Percentiles rank a stretch among this genome's conserved stretches.
These are phyloP conservation scores for Trachelus troglodyta DNA, from an alignment of 2,888 invertebrate species.

Conservation along the genomic window DNA sequence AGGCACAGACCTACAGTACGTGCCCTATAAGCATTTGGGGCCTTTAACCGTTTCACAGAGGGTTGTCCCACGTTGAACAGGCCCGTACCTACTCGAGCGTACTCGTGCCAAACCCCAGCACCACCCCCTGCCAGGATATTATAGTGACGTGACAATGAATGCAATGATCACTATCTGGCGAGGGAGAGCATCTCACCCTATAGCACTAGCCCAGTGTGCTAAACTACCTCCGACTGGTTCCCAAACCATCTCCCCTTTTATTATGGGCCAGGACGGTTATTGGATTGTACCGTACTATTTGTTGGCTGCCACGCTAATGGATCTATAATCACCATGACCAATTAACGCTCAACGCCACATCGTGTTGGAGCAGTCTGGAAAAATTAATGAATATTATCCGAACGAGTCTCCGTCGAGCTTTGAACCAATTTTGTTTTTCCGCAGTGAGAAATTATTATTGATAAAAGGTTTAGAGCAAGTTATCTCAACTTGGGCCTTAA, in stretches of 20 bases:
- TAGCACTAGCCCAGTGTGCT: constrained; percentile 19
- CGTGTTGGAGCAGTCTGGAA: neutral
- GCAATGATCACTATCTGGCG: constrained; percentile 53
- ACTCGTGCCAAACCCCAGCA: neutral
- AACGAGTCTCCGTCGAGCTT: neutral
- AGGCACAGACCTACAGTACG: neutral
- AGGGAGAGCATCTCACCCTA: constrained; percentile 2
- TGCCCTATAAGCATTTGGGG: neutral
- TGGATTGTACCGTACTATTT: constrained; percentile 62
- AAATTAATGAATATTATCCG: neutral
- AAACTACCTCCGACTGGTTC: constrained; percentile 57
- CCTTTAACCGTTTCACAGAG: neutral
- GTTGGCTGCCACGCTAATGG: constrained; percentile 62
- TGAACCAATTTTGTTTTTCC: neutral
- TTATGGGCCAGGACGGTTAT: constrained; percentile 57
- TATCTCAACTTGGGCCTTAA: neutral
- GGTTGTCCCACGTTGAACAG: neutral
- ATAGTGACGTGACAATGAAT: constrained; percentile 58
- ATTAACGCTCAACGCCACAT: constrained; percentile 37
- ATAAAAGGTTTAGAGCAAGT: neutral
- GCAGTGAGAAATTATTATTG: neutral
- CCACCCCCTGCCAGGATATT: constrained; percentile 42
- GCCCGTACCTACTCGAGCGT: neutral
- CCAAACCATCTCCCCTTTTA: constrained; percentile 56
- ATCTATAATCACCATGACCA: constrained; percentile 61